Evolutionary conservation across 2,888 invertebrate genomes (phyloP).

Genomic region (Eurois occulta): DNA sequence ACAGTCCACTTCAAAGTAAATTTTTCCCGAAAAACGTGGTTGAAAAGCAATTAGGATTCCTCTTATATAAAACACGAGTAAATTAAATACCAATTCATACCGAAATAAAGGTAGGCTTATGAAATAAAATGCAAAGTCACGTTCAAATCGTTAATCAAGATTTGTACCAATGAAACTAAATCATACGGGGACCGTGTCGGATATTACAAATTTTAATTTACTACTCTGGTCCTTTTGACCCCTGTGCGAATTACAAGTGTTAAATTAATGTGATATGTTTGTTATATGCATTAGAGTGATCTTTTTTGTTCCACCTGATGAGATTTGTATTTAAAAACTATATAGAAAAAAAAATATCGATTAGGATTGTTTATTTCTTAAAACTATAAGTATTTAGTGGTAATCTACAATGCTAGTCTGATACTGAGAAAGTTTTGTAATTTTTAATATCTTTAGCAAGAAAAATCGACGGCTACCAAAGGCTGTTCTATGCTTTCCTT

Average conservation of each 20-base stretch:
- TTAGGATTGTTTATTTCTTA: no score
- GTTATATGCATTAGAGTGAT: not conserved
- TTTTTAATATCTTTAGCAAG: no score
- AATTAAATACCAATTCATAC: slow-evolving; percentile 57
- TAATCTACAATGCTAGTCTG: no score
- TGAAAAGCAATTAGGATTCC: slow-evolving; percentile 1
- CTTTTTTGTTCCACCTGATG: not conserved
- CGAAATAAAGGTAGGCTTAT: slow-evolving; percentile 23
- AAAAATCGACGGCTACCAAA: no score
- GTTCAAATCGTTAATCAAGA: slow-evolving; percentile 83
- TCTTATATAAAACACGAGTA: slow-evolving; percentile 11
- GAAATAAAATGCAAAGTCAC: slow-evolving; percentile 81
- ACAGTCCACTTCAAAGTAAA: not conserved
- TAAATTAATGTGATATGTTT: not conserved
- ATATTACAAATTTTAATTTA: slow-evolving; percentile 79
- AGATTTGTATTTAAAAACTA: not conserved
- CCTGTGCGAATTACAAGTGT: slow-evolving; percentile 56
- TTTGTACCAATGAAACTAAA: slow-evolving; percentile 81
- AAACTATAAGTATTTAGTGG: no score
- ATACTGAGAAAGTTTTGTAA: no score
- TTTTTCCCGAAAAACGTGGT: not conserved
- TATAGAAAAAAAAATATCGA: no score
- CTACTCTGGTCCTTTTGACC: slow-evolving; percentile 65
- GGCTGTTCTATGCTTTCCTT: no score
- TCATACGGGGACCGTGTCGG: slow-evolving; percentile 86